phyloP scores from a whole-genome alignment of 2,888 invertebrate species.

The Perdita meconis region DNA sequence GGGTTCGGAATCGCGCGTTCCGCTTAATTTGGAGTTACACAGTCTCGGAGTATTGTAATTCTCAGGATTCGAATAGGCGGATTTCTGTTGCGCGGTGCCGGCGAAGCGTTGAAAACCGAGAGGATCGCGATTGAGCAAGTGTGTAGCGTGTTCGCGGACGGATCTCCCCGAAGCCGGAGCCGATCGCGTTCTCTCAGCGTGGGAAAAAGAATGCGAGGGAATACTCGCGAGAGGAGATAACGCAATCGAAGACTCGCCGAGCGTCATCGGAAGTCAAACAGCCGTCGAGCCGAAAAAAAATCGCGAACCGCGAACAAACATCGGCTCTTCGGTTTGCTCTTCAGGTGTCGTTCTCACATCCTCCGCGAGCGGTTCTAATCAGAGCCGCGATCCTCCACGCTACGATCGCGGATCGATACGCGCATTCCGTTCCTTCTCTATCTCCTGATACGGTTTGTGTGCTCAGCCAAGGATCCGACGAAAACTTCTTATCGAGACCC shows the following conservation, averaged over 20 bases:
- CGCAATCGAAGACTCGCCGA: slow-evolving; percentile 30
- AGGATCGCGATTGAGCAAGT: too few species aligned
- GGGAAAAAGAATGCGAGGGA: slow-evolving; percentile 40
- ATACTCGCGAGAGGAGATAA: slow-evolving; percentile 40
- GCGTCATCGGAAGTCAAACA: slow-evolving; percentile 54
- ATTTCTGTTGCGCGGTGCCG: too few species aligned
- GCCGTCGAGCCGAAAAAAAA: slow-evolving; percentile 33
- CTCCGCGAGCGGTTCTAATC: slow-evolving; percentile 27
- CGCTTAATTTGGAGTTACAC: too few species aligned
- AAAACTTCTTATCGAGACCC: slow-evolving; percentile 36
- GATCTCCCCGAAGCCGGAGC: background rate
- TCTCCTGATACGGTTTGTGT: slow-evolving; percentile 36
- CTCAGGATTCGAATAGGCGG: too few species aligned
- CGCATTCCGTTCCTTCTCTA: slow-evolving; percentile 25
- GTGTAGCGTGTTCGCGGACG: too few species aligned
- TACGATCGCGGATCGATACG: slow-evolving; percentile 31
- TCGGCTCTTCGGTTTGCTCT: slow-evolving; percentile 64
- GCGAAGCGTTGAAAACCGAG: too few species aligned
- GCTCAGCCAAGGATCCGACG: slow-evolving; percentile 23
- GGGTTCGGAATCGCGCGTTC: too few species aligned
- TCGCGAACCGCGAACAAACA: slow-evolving; percentile 53
- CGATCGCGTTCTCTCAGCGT: slow-evolving; percentile 16
- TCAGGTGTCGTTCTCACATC: slow-evolving; percentile 75
- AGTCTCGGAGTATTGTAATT: too few species aligned
- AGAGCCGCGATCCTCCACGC: slow-evolving; percentile 10